Percentiles rank a stretch among this genome's conserved stretches.
phyloP scores from a whole-genome alignment of 2,113 vertebrate genomes.

The Trinectes maculatus region DNA sequence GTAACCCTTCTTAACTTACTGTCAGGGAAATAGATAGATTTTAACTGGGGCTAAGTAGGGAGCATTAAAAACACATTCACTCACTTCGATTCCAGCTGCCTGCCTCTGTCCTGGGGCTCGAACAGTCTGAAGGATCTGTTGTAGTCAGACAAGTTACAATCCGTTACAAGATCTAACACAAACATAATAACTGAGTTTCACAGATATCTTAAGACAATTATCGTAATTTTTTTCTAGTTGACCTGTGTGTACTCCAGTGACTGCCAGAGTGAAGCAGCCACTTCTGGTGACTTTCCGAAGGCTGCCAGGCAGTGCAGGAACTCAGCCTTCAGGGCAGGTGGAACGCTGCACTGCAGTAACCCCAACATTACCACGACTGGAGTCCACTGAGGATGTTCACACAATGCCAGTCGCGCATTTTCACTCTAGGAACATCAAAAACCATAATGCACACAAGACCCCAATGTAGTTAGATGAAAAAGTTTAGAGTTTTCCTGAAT shows the following conservation, averaged over 20 bases:
- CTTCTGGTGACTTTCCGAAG: conserved; percentile 95
- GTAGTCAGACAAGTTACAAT: background rate
- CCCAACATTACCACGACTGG: conserved; percentile 96
- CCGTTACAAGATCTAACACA: conserved; percentile 7
- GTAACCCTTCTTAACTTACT: too few relatives aligned
- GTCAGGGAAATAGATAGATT: background rate
- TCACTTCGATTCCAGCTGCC: conserved; percentile 94
- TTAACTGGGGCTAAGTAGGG: background rate
- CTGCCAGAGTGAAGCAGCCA: conserved; percentile 97
- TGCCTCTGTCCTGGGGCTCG: conserved; percentile 91
- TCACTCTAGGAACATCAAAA: conserved; percentile 85
- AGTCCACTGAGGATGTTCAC: conserved; percentile 98
- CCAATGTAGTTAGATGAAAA: background rate
- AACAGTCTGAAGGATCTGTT: conserved; percentile 94
- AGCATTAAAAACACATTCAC: background rate
- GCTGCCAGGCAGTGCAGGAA: conserved; percentile 89
- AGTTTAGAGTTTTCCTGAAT: background rate
- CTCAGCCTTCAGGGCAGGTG: conserved; percentile 92
- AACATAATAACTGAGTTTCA: background rate
- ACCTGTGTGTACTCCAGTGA: conserved; percentile 98
- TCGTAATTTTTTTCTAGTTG: background rate
- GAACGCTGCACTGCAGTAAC: conserved; percentile 93
- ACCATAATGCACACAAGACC: background rate
- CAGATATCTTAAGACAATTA: background rate
- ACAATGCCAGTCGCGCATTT: conserved; percentile 94